Conservation (phyloP, 2,888 invertebrate species). For the Nemoura dubitans region DNA sequence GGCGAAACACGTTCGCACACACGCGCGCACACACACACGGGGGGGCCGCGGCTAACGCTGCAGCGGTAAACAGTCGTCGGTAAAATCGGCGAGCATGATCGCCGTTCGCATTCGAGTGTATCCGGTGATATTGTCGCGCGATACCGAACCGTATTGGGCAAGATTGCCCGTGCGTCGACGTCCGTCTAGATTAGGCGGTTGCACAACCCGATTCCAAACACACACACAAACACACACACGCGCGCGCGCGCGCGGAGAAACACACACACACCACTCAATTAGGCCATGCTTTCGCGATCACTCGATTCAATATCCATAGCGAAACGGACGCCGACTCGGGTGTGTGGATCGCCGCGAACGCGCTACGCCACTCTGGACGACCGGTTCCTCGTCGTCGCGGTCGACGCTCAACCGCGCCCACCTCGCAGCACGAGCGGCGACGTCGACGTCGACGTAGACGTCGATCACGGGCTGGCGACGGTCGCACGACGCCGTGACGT, state of each 20-base stretch:
- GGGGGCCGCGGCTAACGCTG: not conserved
- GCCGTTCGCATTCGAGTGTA: too few relatives aligned
- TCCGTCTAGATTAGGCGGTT: not conserved
- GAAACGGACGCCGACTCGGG: too few relatives aligned
- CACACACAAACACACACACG: too few relatives aligned
- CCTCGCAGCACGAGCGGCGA: too few relatives aligned
- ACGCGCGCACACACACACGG: not conserved
- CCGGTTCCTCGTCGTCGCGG: not conserved
- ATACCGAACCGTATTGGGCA: not conserved
- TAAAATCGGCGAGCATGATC: not conserved
- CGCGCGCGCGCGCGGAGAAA: too few relatives aligned
- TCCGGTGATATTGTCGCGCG: not conserved
- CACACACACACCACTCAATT: too few relatives aligned
- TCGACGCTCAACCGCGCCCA: constrained; percentile 1
- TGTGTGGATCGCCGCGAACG: too few relatives aligned
- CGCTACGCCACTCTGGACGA: too few relatives aligned
- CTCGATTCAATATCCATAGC: too few relatives aligned
- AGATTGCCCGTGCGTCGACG: not conserved
- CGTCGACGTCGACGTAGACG: not conserved
- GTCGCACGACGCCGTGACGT: not conserved
- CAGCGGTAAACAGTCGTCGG: not conserved
- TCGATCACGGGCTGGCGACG: not conserved
- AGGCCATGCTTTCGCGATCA: not conserved
- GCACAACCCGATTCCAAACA: not conserved
- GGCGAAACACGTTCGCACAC: too few relatives aligned